phyloP scores from a whole-genome alignment of 2,113 vertebrate genomes.

The Callipepla californica region DNA sequence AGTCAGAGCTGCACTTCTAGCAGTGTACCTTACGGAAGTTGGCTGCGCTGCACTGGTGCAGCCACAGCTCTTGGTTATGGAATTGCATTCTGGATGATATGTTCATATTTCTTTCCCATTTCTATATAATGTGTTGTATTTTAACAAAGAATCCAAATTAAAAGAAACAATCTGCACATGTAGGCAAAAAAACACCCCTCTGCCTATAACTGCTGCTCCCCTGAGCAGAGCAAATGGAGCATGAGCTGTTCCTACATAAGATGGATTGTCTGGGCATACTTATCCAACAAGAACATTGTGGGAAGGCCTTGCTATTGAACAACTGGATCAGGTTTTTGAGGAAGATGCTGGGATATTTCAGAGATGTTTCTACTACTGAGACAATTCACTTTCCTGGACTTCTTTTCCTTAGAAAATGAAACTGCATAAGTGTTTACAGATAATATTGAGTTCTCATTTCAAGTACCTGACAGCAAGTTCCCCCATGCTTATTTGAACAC shows the following conservation, averaged over 20 bases:
- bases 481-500: neutral
- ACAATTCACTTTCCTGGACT: neutral
- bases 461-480: neutral
- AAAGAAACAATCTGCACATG: neutral
- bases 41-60: neutral
- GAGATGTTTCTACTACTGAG: neutral
- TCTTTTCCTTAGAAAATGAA: neutral
- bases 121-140: neutral
- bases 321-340: neutral
- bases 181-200: neutral
- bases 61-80: neutral
- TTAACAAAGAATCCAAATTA: neutral
- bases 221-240: neutral
- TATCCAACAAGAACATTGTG: neutral
- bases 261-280: neutral
- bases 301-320: neutral
- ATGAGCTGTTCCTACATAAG: neutral
- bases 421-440: neutral
- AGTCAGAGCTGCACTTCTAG: neutral
- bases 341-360: neutral
- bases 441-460: neutral
- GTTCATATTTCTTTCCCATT: neutral
- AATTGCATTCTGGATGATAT: neutral
- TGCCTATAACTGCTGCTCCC: neutral
- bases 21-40: neutral